Conservation (phyloP, 1,140 invertebrate genomes). For the Laupala kohalensis region DNA sequence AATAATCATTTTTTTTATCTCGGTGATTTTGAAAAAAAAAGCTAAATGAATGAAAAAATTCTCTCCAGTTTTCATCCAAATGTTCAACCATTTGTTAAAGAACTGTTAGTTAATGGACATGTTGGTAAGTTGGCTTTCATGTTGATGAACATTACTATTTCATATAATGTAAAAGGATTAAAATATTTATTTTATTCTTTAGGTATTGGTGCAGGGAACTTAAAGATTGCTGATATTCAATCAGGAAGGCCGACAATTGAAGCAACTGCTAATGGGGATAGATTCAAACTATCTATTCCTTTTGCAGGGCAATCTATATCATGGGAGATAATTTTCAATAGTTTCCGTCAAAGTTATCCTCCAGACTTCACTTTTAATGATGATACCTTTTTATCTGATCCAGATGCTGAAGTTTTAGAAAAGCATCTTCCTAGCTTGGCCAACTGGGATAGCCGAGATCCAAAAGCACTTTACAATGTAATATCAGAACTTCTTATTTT, state of each 20-base stretch:
- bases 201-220: slow-evolving; percentile 1
- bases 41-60: neutral
- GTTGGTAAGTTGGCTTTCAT: no score
- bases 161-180: neutral
- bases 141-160: neutral
- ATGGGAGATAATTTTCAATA: slow-evolving; percentile 29
- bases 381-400: slow-evolving; percentile 36
- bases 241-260: slow-evolving; percentile 4
- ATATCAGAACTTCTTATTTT: slow-evolving; percentile 35
- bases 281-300: slow-evolving; percentile 28
- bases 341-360: slow-evolving; percentile 24
- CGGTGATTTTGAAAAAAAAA: neutral
- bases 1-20: neutral
- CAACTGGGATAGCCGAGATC: slow-evolving; percentile 37
- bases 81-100: neutral
- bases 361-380: slow-evolving; percentile 38
- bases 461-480: slow-evolving; percentile 35
- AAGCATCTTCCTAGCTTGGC: slow-evolving; percentile 37
- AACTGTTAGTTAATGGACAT: neutral
- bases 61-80: neutral
- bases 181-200: neutral
- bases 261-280: slow-evolving; percentile 19
- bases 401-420: slow-evolving; percentile 31
- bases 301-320: slow-evolving; percentile 25
- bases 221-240: slow-evolving; percentile 3